These are phyloP conservation scores for Pampus argenteus DNA, from an alignment of 2,797 vertebrate genomes.

Conservation along the genomic window DNA sequence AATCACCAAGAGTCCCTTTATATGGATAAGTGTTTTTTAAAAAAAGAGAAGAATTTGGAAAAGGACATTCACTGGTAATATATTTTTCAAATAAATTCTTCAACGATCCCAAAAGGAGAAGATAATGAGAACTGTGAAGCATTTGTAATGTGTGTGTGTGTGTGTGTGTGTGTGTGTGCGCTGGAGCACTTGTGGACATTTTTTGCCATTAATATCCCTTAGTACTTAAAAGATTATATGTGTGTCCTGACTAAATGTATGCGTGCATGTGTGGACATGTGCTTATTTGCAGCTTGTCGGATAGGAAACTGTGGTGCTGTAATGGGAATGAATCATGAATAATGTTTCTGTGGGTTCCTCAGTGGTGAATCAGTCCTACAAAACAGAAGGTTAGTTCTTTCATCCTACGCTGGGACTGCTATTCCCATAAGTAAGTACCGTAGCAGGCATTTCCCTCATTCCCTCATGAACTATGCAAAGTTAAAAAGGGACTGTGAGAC, in stretches of 20 bases:
- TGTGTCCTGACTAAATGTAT: background rate
- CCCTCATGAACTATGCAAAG: background rate
- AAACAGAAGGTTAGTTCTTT: background rate
- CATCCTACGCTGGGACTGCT: background rate
- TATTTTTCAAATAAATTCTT: conserved; percentile 46
- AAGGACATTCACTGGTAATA: conserved; percentile 22
- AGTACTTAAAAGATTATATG: background rate
- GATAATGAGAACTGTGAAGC: conserved; percentile 39
- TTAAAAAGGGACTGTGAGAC: conserved; percentile 11
- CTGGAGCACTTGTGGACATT: background rate
- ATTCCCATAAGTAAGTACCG: background rate
- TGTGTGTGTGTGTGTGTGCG: background rate
- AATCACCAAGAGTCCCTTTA: conserved; percentile 15
- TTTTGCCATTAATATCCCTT: conserved; percentile 22
- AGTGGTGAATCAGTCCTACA: conserved; percentile 12
- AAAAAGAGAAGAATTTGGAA: conserved; percentile 2
- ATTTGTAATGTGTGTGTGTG: background rate
- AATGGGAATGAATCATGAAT: conserved; percentile 23
- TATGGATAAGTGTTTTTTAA: conserved; percentile 36
- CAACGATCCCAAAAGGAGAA: conserved; percentile 35
- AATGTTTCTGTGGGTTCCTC: background rate
- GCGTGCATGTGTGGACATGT: background rate
- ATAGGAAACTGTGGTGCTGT: background rate
- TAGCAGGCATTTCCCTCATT: conserved; percentile 17
- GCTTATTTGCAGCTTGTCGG: background rate